These are phyloP conservation scores for Calephelis virginiensis DNA, from an alignment of 1,140 invertebrate species.

Conservation along the genomic window DNA sequence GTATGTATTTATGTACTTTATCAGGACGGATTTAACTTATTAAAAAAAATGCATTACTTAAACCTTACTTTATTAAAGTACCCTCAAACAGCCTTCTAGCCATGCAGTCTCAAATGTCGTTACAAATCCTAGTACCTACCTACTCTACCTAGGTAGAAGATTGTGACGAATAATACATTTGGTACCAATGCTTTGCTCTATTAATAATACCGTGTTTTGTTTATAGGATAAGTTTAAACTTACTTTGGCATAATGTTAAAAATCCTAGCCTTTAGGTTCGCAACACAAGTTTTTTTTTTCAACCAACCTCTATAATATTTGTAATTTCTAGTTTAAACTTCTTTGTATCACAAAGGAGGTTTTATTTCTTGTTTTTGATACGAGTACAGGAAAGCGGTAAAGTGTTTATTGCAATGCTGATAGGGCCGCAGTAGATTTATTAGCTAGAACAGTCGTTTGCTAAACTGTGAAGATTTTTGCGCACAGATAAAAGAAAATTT, in stretches of 20 bases:
- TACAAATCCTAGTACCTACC: no score
- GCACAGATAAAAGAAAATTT: conserved; percentile 36
- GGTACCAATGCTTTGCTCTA: no score
- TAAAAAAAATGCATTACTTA: no score
- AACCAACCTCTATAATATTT: neutral
- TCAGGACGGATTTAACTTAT: no score
- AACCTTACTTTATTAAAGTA: no score
- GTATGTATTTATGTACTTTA: no score
- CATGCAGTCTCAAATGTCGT: no score
- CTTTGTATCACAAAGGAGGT: conserved; percentile 6
- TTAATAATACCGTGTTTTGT: no score
- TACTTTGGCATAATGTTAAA: neutral
- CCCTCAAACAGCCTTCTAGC: no score
- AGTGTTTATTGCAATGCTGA: conserved; percentile 50
- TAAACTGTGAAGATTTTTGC: conserved; percentile 44
- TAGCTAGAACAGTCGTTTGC: conserved; percentile 40
- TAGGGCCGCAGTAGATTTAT: conserved; percentile 47
- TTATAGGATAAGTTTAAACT: neutral
- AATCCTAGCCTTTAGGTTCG: neutral
- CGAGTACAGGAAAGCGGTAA: conserved; percentile 45
- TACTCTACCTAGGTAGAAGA: no score
- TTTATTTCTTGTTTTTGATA: conserved; percentile 21
- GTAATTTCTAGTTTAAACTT: neutral
- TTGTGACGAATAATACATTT: no score
- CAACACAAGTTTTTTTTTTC: no score